Conservation (phyloP, 2,888 invertebrate species). For the Liodrosophila aerea region DNA sequence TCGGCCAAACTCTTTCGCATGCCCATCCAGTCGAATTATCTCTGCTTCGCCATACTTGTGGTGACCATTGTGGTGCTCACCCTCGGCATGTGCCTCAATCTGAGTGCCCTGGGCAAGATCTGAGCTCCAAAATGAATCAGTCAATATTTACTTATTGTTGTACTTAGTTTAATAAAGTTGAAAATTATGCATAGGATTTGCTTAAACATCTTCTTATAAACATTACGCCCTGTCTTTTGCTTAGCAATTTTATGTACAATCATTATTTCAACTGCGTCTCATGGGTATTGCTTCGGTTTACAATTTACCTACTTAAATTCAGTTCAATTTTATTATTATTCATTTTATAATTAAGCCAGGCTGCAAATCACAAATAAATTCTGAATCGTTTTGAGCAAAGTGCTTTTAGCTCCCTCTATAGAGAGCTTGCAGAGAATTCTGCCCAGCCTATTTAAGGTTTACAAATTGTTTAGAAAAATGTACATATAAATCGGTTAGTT, state of each 20-base stretch:
- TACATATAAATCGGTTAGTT: too few relatives aligned
- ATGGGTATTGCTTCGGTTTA: constrained; percentile 43
- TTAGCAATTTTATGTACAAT: constrained; percentile 65
- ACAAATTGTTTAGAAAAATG: too few relatives aligned
- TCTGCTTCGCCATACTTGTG: constrained; percentile 86
- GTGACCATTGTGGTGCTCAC: constrained; percentile 85
- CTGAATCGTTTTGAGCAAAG: neutral
- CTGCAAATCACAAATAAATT: constrained; percentile 11
- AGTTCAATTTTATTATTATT: constrained; percentile 48
- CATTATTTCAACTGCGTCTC: constrained; percentile 19
- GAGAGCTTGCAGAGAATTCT: too few relatives aligned
- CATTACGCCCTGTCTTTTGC: constrained; percentile 37
- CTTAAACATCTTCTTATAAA: constrained; percentile 2
- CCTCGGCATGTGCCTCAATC: constrained; percentile 86
- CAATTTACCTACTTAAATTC: constrained; percentile 68
- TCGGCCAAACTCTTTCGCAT: constrained; percentile 89
- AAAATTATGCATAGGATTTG: constrained; percentile 18
- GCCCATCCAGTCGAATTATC: constrained; percentile 88
- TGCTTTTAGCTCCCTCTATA: neutral
- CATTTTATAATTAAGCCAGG: constrained; percentile 16
- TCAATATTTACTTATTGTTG: neutral
- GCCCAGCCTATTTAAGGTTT: too few relatives aligned
- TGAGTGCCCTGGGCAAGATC: constrained; percentile 68
- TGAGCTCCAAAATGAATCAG: too few relatives aligned
- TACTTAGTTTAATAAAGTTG: constrained; percentile 38